Conservation (phyloP, 2,797 vertebrate genomes). For the Karalla daura region DNA sequence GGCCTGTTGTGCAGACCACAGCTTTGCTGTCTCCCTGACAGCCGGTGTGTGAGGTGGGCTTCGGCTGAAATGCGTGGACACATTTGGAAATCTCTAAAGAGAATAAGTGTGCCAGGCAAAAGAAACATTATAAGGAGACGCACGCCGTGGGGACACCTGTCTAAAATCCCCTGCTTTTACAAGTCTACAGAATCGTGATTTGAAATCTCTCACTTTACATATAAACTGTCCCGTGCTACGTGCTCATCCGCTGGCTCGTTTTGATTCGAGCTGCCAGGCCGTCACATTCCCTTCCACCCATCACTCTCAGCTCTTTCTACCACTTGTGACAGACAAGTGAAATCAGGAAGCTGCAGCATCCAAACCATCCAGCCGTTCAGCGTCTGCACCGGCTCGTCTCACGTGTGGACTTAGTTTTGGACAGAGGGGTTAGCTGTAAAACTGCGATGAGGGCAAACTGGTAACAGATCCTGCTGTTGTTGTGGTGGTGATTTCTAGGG, state of each 20-base stretch:
- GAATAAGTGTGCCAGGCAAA: neutral
- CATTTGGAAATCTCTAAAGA: neutral
- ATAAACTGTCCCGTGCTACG: neutral
- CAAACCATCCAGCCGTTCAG: constrained; percentile 49
- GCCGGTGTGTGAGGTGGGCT: neutral
- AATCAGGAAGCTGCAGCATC: constrained; percentile 70
- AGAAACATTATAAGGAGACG: no score
- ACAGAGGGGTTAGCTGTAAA: constrained; percentile 1
- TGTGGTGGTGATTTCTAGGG: neutral
- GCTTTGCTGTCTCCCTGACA: constrained; percentile 6
- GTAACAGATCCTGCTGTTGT: neutral
- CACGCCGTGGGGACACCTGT: neutral
- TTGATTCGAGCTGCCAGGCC: constrained; percentile 53
- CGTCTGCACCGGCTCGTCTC: constrained; percentile 42
- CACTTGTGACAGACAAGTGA: constrained; percentile 66
- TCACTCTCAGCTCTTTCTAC: constrained; percentile 63
- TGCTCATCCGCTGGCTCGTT: constrained; percentile 35
- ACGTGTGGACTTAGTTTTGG: constrained; percentile 34
- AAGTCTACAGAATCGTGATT: neutral
- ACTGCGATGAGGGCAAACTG: neutral
- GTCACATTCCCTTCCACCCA: constrained; percentile 82
- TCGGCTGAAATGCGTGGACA: constrained; percentile 1
- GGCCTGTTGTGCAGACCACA: neutral
- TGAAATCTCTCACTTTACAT: constrained; percentile 5
- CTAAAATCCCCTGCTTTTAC: neutral